Conservation (phyloP, 1,140 invertebrate genomes). For the Belonocnema kinseyi region DNA sequence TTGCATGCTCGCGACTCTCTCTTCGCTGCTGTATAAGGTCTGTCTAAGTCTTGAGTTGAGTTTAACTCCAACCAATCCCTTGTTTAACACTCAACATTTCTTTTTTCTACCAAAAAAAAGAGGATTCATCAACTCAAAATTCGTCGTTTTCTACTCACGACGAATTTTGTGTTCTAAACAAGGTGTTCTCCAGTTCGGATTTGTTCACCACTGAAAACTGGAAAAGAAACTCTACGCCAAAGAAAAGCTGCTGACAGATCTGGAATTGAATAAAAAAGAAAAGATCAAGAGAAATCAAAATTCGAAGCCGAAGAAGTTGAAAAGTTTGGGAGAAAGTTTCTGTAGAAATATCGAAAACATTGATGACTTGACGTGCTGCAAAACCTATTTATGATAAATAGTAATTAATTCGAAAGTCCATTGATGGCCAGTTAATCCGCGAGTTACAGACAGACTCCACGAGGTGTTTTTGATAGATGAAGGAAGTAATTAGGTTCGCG, state of each 20-base stretch:
- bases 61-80: neutral
- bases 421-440: neutral
- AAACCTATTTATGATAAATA: neutral
- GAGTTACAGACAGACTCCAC: neutral
- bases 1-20: slow-evolving; percentile 58
- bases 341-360: neutral
- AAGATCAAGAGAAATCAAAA: slow-evolving; percentile 1
- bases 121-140: neutral
- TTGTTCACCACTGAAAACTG: neutral
- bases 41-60: slow-evolving; percentile 15
- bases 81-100: too few relatives aligned
- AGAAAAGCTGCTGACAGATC: slow-evolving; percentile 6
- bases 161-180: too few relatives aligned
- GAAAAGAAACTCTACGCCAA: neutral
- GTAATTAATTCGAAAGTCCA: neutral
- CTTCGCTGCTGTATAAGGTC: slow-evolving; percentile 54
- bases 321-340: slow-evolving; percentile 15
- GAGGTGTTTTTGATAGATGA: neutral
- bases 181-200: too few relatives aligned
- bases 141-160: neutral
- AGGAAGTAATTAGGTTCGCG: neutral
- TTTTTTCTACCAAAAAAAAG: neutral
- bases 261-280: slow-evolving; percentile 1
- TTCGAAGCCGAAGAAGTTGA: slow-evolving; percentile 2
- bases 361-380: neutral